phyloP scores from a whole-genome alignment of 2,797 vertebrate species.

The Falco naumanni region DNA sequence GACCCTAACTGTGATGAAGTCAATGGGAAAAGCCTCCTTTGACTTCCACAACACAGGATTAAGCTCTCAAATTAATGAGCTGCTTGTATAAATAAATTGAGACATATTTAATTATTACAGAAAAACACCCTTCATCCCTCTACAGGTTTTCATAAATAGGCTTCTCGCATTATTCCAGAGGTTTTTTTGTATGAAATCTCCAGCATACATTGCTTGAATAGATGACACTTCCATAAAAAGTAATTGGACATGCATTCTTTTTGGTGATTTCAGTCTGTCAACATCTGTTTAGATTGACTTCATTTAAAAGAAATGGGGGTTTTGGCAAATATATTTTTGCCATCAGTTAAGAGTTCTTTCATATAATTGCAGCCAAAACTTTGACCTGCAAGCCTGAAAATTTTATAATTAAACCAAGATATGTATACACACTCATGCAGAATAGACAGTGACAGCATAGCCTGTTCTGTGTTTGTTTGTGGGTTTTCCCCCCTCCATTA shows the following conservation, averaged over 20 bases:
- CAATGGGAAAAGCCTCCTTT: neutral
- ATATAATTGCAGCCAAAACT: neutral
- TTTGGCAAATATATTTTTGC: neutral
- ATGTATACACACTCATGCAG: neutral
- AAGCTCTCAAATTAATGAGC: neutral
- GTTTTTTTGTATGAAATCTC: neutral
- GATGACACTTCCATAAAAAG: neutral
- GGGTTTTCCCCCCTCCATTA: rapidly evolving
- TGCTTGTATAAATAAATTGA: neutral
- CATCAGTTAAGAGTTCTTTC: neutral
- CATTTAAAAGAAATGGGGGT: neutral
- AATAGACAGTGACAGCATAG: neutral
- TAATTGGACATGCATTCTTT: neutral
- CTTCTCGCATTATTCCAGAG: neutral
- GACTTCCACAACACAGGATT: neutral
- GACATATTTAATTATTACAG: neutral
- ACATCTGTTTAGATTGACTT: constrained; percentile 79
- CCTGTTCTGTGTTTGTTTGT: neutral
- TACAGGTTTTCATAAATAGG: neutral
- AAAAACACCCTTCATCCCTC: neutral
- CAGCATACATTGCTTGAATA: neutral
- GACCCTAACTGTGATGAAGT: neutral
- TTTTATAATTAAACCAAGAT: neutral
- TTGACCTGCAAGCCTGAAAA: neutral
- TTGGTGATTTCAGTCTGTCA: constrained; percentile 30